Evolutionary conservation across 2,797 vertebrate genomes (phyloP), one percentile per base, ranked within the genome.

Genomic region (Xenentodon cancila): DNA sequence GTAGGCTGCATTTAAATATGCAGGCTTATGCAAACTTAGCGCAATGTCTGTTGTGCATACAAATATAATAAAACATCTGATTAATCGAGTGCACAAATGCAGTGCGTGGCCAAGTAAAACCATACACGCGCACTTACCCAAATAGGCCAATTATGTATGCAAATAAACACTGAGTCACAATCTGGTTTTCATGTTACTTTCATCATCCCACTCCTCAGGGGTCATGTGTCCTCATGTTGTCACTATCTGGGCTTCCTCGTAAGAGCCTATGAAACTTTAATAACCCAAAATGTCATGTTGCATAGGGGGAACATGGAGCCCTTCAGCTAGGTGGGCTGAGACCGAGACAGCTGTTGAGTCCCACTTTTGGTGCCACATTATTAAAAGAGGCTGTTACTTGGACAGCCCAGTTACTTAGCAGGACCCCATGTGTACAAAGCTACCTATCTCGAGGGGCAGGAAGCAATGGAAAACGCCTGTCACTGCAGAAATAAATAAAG

Each of bases 191-290:
- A 53, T 64, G 47, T 73, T 46, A 54, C 48, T 76, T 57, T 80
- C 76, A 75, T 84, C 79, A 57, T 71, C 68, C 30, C 51, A 18
- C 61, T 70, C 77, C 60, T 78, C 66, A 16, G 60, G 71, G 75
- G 53, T 74, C 55, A 40, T 69, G 69, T 80, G 63, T 75, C 45
- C 61, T 71, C 53, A 32, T 79, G 71, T 79, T 77, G 77, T 71
- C 75, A 82, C 59, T 66, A 56, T 66, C 45, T 58, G 37, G 59
- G 53, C 59, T 66, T 80, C 70, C 71, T 56, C 65, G 59, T 40
- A 59, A 82, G 77, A 60, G 66, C 77, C 80, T 70, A 84, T 88
- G 79, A 87, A 89, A 88, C 71, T 84, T 86, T 88, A 86, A 89
- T 87, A 82, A 77, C 75, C 61, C 77, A 59, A 56, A 32, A 62